Conservation (phyloP, 2,888 invertebrate genomes). For the Torymus tubicola region DNA sequence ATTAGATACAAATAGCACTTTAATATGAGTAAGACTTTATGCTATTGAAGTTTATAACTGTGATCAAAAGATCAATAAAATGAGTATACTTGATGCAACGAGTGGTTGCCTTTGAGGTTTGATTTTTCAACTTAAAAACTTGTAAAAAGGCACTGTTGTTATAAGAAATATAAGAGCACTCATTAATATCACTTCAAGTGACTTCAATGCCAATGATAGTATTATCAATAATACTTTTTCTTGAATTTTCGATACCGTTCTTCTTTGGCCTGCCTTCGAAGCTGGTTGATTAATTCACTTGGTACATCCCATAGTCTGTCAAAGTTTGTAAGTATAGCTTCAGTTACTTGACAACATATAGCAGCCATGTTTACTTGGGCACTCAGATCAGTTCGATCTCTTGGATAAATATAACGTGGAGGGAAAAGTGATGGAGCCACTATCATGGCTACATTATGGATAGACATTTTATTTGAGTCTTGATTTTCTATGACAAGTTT, state of each 20-base stretch:
- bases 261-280: conserved; percentile 78
- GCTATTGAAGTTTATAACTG: conserved; percentile 1
- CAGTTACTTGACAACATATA: conserved; percentile 90
- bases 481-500: conserved; percentile 84
- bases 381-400: conserved; percentile 82
- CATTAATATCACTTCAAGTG: conserved; percentile 13
- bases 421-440: conserved; percentile 96
- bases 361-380: conserved; percentile 91
- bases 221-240: conserved; percentile 69
- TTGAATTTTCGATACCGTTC: conserved; percentile 75
- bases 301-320: conserved; percentile 90
- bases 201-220: background rate
- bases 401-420: conserved; percentile 82
- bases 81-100: conserved; percentile 15
- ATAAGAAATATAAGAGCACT: conserved; percentile 34
- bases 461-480: conserved; percentile 90
- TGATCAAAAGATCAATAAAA: conserved; percentile 9
- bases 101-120: background rate
- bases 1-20: conserved; percentile 27
- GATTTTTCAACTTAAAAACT: background rate
- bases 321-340: conserved; percentile 87
- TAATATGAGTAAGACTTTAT: conserved; percentile 20
- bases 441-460: conserved; percentile 95
- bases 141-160: conserved; percentile 32
- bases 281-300: conserved; percentile 82